A percentile compares a stretch with the other conserved stretches of the same genome.
Evolutionary conservation across 2,888 invertebrate species (phyloP).

Genomic region (Keiferia lycopersicella): DNA sequence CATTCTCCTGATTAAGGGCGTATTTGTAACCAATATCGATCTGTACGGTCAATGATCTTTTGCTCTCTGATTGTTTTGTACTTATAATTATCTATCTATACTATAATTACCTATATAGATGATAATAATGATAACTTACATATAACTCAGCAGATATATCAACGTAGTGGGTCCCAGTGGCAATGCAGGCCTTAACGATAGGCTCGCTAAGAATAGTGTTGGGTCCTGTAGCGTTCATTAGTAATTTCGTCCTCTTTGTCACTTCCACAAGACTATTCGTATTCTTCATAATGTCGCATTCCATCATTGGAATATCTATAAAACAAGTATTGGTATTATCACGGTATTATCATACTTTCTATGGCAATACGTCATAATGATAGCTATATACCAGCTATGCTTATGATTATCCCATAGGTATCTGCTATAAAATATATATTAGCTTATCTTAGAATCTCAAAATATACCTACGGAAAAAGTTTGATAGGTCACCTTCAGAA

Average conservation of each 20-base stretch:
- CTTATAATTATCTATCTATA: neutral
- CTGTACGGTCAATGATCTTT: neutral
- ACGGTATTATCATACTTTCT: no score
- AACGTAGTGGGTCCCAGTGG: constrained; percentile 53
- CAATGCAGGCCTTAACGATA: constrained; percentile 53
- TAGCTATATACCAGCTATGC: no score
- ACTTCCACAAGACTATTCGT: constrained; percentile 40
- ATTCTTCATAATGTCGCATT: constrained; percentile 44
- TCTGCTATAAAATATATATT: no score
- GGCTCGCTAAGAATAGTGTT: constrained; percentile 46
- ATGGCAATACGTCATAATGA: no score
- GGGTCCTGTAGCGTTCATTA: constrained; percentile 58
- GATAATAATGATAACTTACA: constrained; percentile 43
- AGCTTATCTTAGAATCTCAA: no score
- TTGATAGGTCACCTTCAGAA: neutral
- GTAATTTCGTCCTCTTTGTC: constrained; percentile 43
- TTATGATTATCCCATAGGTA: no score
- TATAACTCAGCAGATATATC: constrained; percentile 60
- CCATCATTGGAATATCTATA: constrained; percentile 40
- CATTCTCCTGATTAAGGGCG: neutral
- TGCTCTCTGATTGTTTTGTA: neutral
- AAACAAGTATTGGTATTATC: no score
- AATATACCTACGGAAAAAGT: constrained; percentile 18
- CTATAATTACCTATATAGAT: neutral
- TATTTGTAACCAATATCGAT: neutral